These are phyloP conservation scores for Sclerodermus sp. DNA, from an alignment of 2,888 invertebrate genomes.

Conservation along the genomic window DNA sequence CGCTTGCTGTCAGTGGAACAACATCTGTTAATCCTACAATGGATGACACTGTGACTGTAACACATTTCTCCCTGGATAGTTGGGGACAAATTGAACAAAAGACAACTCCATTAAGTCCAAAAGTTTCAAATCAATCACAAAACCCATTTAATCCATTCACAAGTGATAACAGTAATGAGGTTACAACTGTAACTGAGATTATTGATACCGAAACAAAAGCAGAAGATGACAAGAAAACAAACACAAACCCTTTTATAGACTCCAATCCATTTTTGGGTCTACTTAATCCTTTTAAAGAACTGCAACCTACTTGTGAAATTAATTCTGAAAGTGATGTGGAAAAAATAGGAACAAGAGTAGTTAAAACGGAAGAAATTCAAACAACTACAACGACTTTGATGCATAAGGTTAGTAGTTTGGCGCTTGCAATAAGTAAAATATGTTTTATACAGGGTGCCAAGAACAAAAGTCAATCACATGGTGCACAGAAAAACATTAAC, in stretches of 20 bases:
- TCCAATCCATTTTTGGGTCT: conserved; percentile 57
- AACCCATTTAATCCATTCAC: conserved; percentile 57
- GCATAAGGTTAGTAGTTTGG: conserved; percentile 49
- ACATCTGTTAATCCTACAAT: conserved; percentile 35
- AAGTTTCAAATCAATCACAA: conserved; percentile 49
- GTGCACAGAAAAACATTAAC: too few relatives aligned
- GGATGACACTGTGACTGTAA: conserved; percentile 64
- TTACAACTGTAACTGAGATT: conserved; percentile 3
- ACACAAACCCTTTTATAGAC: conserved; percentile 60
- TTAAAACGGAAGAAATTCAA: conserved; percentile 50
- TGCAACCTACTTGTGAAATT: conserved; percentile 31
- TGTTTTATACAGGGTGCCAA: too few relatives aligned
- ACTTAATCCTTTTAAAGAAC: conserved; percentile 52
- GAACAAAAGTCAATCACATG: too few relatives aligned
- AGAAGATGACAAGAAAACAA: conserved; percentile 45
- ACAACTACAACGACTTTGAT: conserved; percentile 47
- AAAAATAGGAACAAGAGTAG: conserved; percentile 40
- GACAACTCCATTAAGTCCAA: conserved; percentile 48
- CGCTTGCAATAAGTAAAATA: too few relatives aligned
- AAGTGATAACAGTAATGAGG: conserved; percentile 28
- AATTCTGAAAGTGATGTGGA: conserved; percentile 31
- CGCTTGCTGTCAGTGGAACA: conserved; percentile 65
- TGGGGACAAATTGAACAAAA: conserved; percentile 61
- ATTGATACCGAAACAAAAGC: conserved; percentile 18
- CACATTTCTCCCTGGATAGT: conserved; percentile 61